Conservation (phyloP, 1,140 invertebrate species). For the Drosophila ironensis region DNA sequence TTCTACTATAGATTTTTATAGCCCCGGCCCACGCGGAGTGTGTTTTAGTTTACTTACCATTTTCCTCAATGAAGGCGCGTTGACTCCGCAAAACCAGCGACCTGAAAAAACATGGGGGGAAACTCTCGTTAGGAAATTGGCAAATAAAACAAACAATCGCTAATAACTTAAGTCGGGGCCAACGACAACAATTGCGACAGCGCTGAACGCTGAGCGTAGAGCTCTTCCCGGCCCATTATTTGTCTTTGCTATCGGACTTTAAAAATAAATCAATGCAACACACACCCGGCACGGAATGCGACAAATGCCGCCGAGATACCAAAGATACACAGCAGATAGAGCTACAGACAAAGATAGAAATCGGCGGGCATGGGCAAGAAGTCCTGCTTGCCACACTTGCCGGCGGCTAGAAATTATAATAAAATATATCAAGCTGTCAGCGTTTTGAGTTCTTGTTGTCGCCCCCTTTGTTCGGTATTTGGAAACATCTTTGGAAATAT, state of each 20-base stretch:
- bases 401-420: conserved; percentile 64
- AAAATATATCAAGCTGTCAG: conserved; percentile 80
- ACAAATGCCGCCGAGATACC: conserved; percentile 31
- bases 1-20: conserved; percentile 40
- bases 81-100: conserved; percentile 80
- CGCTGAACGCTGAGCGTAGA: neutral
- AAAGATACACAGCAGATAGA: conserved; percentile 8
- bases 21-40: conserved; percentile 41
- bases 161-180: neutral
- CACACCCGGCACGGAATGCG: conserved; percentile 44
- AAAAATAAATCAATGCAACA: conserved; percentile 74
- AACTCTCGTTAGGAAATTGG: conserved; percentile 32
- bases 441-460: conserved; percentile 64
- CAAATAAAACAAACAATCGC: conserved; percentile 36
- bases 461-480: conserved; percentile 73
- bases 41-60: conserved; percentile 63
- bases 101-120: conserved; percentile 55
- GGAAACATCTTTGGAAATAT: conserved; percentile 70
- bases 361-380: neutral
- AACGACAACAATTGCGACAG: conserved; percentile 29
- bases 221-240: conserved; percentile 34
- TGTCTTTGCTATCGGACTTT: conserved; percentile 57
- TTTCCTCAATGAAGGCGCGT: conserved; percentile 80
- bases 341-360: conserved; percentile 27
- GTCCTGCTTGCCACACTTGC: conserved; percentile 12